Conservation (phyloP, 2,888 invertebrate genomes). For the Aphidoletes aphidimyza region DNA sequence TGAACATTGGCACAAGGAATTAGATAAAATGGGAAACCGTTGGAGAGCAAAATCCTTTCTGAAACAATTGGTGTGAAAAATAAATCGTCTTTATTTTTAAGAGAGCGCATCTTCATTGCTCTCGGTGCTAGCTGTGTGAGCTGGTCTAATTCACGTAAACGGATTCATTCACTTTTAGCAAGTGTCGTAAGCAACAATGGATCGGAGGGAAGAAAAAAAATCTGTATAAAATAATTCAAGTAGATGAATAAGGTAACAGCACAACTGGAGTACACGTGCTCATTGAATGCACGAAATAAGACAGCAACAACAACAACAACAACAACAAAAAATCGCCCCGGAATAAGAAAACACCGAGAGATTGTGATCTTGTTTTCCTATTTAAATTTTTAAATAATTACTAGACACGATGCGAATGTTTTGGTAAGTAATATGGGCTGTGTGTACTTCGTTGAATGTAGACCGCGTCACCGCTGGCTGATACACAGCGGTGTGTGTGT, state of each 20-base stretch:
- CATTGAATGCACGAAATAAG: not conserved
- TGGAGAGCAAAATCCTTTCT: constrained; percentile 42
- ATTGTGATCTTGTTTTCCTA: constrained; percentile 32
- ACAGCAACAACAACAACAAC: too few species aligned
- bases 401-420: not conserved
- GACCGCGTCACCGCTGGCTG: not conserved
- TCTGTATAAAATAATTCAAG: constrained; percentile 36
- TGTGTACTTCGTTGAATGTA: not conserved
- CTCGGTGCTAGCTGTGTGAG: too few species aligned
- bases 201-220: not conserved
- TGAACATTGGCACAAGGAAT: constrained; percentile 16
- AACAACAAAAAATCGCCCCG: constrained; percentile 16
- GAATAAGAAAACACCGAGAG: constrained; percentile 11
- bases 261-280: constrained; percentile 49
- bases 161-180: not conserved
- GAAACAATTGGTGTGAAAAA: constrained; percentile 54
- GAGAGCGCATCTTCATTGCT: constrained; percentile 8
- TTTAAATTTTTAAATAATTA: constrained; percentile 53
- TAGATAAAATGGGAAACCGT: constrained; percentile 31
- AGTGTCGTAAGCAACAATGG: not conserved
- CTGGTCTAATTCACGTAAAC: not conserved
- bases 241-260: constrained; percentile 43
- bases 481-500: not conserved
- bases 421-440: too few species aligned
- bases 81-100: constrained; percentile 40